Evolutionary conservation across 2,113 vertebrate genomes (phyloP).

Genomic region (Caretta caretta): DNA sequence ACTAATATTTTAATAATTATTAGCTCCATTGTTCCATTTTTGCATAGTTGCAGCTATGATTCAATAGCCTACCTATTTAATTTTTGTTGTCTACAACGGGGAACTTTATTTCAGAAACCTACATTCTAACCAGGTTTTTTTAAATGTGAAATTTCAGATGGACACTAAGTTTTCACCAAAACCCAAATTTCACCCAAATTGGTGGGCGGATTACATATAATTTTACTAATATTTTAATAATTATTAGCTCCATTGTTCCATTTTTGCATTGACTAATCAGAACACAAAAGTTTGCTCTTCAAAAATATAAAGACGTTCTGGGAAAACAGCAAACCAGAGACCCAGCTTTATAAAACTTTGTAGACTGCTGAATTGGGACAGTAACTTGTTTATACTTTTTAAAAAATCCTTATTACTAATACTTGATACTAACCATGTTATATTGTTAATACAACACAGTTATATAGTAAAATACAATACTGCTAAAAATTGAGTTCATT

Average conservation of each 20-base stretch:
- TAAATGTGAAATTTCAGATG: neutral
- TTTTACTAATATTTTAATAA: too few relatives aligned
- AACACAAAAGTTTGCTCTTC: neutral
- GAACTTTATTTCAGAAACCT: neutral
- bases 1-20: neutral
- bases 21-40: neutral
- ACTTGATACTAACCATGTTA: neutral
- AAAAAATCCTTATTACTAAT: neutral
- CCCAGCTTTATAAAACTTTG: neutral
- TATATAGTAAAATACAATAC: neutral
- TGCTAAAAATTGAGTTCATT: neutral
- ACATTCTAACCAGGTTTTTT: neutral
- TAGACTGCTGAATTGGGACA: neutral
- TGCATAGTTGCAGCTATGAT: neutral
- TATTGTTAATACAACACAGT: neutral
- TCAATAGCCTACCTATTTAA: neutral
- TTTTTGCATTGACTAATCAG: neutral
- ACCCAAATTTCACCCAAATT: neutral
- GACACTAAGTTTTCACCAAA: neutral
- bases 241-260: neutral
- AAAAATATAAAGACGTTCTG: neutral
- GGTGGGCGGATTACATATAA: too few relatives aligned
- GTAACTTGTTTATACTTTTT: neutral
- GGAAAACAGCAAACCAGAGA: neutral
- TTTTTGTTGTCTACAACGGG: neutral